Conservation (phyloP, 2,888 invertebrate species). For the Hyposoter dolosus region DNA sequence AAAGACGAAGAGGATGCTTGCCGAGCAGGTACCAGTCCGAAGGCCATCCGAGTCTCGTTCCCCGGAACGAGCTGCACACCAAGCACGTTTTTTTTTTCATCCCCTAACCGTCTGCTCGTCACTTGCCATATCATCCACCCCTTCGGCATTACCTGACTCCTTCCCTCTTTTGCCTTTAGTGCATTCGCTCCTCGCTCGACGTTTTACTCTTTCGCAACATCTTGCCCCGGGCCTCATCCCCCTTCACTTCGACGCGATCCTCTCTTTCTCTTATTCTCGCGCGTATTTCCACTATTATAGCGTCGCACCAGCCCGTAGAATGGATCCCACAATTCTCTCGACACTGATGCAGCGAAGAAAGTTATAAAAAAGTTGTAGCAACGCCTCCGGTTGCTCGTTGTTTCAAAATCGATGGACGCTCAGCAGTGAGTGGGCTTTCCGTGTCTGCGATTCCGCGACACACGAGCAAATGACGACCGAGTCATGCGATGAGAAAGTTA, state of each 20-base stretch:
- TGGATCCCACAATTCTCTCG: constrained; percentile 52
- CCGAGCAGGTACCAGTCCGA: constrained; percentile 38
- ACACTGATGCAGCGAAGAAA: constrained; percentile 40
- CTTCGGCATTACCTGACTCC: constrained; percentile 35
- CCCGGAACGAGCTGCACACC: constrained; percentile 53
- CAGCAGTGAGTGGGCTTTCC: constrained; percentile 22
- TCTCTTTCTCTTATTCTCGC: constrained; percentile 39
- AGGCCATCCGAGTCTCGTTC: constrained; percentile 67
- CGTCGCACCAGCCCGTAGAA: constrained; percentile 12
- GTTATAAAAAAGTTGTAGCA: constrained; percentile 51
- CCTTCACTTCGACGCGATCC: constrained; percentile 57
- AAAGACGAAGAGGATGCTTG: constrained; percentile 49
- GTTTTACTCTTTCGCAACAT: constrained; percentile 47
- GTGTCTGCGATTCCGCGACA: background rate
- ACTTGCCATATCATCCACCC: constrained; percentile 22
- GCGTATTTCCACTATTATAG: constrained; percentile 30
- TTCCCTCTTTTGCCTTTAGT: constrained; percentile 37
- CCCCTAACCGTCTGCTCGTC: constrained; percentile 34
- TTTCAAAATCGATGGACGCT: constrained; percentile 64
- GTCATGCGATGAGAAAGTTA: constrained; percentile 25
- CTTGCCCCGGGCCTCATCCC: constrained; percentile 45
- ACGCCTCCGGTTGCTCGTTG: constrained; percentile 50
- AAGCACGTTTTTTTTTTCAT: constrained; percentile 2
- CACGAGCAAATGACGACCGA: constrained; percentile 18
- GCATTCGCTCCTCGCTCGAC: constrained; percentile 44